phyloP scores from a whole-genome alignment of 2,797 vertebrate species.

The Gadopsis bispinosus region DNA sequence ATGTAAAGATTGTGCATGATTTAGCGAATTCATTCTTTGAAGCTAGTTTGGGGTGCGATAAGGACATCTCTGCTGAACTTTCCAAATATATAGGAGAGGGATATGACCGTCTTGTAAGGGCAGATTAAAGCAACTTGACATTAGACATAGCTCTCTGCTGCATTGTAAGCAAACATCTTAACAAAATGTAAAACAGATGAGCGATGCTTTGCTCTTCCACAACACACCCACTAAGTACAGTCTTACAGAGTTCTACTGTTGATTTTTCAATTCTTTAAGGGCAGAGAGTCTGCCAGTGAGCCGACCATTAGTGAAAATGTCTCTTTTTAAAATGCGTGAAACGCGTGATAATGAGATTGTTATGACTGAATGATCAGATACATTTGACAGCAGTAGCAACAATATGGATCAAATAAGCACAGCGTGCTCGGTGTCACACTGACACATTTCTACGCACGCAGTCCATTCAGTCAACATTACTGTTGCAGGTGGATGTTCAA shows the following conservation, averaged over 20 bases:
- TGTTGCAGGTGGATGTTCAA: conserved; percentile 22
- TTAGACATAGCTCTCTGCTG: conserved; percentile 16
- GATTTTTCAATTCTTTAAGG: background rate
- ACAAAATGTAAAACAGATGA: conserved; percentile 43
- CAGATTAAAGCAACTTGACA: conserved; percentile 22
- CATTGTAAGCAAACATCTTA: conserved; percentile 12
- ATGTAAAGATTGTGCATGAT: background rate
- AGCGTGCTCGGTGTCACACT: background rate
- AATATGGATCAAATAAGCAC: background rate
- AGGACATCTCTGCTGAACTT: conserved; percentile 4
- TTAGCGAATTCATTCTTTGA: background rate
- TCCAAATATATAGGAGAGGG: background rate
- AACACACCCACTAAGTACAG: conserved; percentile 7
- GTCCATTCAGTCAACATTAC: conserved; percentile 16
- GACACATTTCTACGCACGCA: background rate
- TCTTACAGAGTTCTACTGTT: background rate
- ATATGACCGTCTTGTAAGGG: background rate
- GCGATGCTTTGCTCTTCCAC: background rate
- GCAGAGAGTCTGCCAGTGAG: background rate
- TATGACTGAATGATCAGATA: background rate
- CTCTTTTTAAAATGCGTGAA: background rate
- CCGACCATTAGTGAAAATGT: background rate
- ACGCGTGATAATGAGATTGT: background rate
- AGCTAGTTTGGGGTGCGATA: conserved; percentile 4
- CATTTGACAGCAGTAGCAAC: conserved; percentile 2